Conservation (phyloP, 2,888 invertebrate genomes). For the Plebejus anna region DNA sequence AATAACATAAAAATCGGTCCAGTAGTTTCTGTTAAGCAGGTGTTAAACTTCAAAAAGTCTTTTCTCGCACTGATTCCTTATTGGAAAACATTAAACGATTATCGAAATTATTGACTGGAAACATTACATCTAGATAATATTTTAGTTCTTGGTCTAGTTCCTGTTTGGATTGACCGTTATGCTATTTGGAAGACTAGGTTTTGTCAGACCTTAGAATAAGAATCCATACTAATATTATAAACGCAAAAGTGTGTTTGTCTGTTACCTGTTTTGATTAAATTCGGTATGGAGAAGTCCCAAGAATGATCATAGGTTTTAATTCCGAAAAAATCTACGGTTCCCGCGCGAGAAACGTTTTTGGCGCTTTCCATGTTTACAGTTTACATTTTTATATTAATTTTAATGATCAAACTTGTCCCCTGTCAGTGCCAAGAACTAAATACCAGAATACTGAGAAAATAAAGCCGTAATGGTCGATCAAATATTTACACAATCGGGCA, state of each 20-base stretch:
- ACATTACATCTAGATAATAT: background rate
- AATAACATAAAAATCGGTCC: too few species aligned
- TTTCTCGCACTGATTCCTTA: constrained; percentile 6
- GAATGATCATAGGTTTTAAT: too few species aligned
- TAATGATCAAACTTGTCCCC: background rate
- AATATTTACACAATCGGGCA: constrained; percentile 32
- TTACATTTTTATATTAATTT: too few species aligned
- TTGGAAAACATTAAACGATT: background rate
- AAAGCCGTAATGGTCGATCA: constrained; percentile 15
- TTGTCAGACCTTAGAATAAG: background rate
- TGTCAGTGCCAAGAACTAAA: background rate
- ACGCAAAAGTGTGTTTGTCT: too few species aligned
- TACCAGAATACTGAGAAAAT: background rate
- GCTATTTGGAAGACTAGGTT: background rate
- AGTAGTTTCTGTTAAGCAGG: background rate
- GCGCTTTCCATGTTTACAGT: too few species aligned
- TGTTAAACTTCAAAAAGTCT: background rate
- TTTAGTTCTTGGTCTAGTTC: background rate
- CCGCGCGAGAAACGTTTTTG: too few species aligned
- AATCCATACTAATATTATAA: too few species aligned
- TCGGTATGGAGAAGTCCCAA: too few species aligned
- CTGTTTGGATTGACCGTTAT: background rate
- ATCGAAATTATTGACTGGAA: background rate
- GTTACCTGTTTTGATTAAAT: too few species aligned
- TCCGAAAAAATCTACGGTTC: too few species aligned